Conservation (phyloP, 2,113 vertebrate species). For the Carettochelys insculpta region DNA sequence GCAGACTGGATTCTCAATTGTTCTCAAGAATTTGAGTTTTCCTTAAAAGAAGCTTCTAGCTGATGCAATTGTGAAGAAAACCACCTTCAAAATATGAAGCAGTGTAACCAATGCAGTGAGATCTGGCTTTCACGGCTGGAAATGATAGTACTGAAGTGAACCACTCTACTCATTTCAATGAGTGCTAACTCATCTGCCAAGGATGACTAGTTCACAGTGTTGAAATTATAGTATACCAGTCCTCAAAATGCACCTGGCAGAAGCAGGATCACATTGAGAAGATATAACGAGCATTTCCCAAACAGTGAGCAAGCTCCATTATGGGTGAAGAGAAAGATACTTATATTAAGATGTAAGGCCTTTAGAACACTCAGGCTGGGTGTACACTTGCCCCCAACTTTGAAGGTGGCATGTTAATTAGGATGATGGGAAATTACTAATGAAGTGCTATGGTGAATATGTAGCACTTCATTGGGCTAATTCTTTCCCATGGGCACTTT, state of each 20-base stretch:
- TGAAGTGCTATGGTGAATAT: too few species aligned
- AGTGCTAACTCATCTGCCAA: neutral
- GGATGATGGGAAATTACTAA: too few species aligned
- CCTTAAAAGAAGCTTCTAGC: neutral
- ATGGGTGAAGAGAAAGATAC: neutral
- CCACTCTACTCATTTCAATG: constrained; percentile 24
- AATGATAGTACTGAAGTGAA: constrained; percentile 11
- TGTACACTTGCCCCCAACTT: too few species aligned
- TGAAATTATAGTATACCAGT: neutral
- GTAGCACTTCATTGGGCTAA: too few species aligned
- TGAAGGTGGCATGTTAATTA: too few species aligned
- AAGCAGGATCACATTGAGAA: neutral
- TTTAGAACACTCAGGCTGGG: neutral
- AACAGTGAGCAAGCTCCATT: neutral
- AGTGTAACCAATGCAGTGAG: neutral
- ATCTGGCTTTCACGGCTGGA: neutral
- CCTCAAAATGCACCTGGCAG: neutral
- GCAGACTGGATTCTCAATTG: neutral
- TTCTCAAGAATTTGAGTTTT: neutral
- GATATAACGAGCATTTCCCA: neutral
- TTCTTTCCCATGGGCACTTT: too few species aligned
- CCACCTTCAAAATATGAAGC: neutral
- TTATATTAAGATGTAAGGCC: neutral
- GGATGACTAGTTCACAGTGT: neutral
- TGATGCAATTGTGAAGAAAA: neutral